Evolutionary conservation across 2,113 vertebrate genomes (phyloP), one percentile per base, ranked within the genome.

Genomic region (Casuarius casuarius): DNA sequence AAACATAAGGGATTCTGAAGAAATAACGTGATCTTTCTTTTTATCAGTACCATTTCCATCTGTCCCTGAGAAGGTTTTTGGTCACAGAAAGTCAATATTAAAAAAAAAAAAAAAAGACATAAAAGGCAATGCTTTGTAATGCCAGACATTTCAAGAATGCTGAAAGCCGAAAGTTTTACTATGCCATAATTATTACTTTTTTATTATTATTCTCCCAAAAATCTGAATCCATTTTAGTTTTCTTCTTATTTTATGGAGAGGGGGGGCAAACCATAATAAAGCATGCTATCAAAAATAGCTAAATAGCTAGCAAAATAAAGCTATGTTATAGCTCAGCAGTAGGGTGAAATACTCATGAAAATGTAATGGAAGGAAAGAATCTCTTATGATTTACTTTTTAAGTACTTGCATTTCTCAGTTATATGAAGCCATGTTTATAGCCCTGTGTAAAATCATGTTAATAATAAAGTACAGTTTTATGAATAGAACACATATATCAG

Each of bases 101-200:
- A 91, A 74, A 4, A 75, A 63, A 59, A 87, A 94, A 46, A 46
- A 19, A 48, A 48, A 48, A 48, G 46, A 48, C 7, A 48, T 48
- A 54, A 92, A 87, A 89, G n/a, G 31, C 58, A 78, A 61, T 22
- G 81, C 10, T 87, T 92, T 67, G 11, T 42, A 75, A 29, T 78
- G 14, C 61, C 21, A 91, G n/a, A 65, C 17, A 91, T 89, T 95
- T 88, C 61, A 80, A 90, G 8, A 75, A 72, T 20, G 82, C 10
- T 77, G 42, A 83, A 38, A 85, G 15, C n/a, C 59, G 68, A 96
- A 96, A 91, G 3, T 51, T 92, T 94, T 75, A 65, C 7, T 62
- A 28, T 42, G 6, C 46, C 84, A 51, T 12, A 87, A 25, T 61
- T 81, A 61, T 26, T 49, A 56, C n/a, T 54, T 73, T 16, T 40